Percentiles rank a stretch among this genome's conserved stretches.
phyloP scores from a whole-genome alignment of 2,113 vertebrate genomes.

The Prionailurus bengalensis region DNA sequence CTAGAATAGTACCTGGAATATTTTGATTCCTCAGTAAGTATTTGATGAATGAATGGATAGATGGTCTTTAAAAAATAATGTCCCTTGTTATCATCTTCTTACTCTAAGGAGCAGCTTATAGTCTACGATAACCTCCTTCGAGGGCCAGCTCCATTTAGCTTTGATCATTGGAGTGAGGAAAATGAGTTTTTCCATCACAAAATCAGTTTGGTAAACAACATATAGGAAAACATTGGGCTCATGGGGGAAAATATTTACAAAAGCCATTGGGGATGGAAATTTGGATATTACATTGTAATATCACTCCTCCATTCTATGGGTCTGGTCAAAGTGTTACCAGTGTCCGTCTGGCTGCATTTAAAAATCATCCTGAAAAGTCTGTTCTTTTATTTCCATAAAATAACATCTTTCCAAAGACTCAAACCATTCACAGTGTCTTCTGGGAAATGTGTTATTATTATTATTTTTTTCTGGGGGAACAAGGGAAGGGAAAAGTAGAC shows the following conservation, averaged over 20 bases:
- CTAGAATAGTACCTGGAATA: background rate
- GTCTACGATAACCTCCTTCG: background rate
- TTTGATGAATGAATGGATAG: conserved; percentile 23
- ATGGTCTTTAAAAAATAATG: background rate
- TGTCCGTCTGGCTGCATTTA: background rate
- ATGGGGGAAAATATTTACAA: background rate
- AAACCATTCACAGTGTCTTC: conserved; percentile 22
- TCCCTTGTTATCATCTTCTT: background rate
- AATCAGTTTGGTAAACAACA: conserved; percentile 37
- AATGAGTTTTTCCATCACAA: background rate
- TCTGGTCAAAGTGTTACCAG: background rate
- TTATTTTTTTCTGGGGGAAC: background rate
- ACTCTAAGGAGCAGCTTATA: background rate
- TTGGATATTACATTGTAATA: background rate
- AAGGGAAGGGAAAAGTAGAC: background rate
- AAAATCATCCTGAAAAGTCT: conserved; percentile 8
- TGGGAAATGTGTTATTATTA: background rate
- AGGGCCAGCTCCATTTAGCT: background rate
- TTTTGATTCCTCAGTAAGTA: background rate
- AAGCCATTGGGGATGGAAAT: background rate
- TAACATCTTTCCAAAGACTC: conserved; percentile 18
- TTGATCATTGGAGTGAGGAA: background rate
- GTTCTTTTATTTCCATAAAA: conserved; percentile 32
- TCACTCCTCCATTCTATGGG: background rate
- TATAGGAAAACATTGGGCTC: background rate